Percentiles rank a stretch among this genome's conserved stretches.
Conservation (phyloP, 2,888 invertebrate species). For the Dinocampus coccinellae region DNA sequence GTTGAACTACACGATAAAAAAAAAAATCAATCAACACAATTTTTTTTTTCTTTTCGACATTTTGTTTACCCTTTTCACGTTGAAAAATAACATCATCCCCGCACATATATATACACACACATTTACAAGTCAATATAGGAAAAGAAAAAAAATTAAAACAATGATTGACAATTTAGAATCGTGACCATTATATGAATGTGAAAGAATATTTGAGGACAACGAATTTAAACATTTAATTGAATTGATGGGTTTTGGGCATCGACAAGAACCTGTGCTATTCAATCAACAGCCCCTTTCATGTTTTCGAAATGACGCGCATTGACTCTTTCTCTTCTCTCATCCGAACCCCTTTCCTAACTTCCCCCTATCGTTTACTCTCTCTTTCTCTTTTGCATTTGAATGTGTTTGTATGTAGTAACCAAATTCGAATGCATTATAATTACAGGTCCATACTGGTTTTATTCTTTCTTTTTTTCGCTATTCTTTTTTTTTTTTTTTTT, state of each 20-base stretch:
- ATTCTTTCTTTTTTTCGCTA: no score
- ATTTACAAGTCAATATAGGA: not conserved
- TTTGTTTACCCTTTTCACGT: not conserved
- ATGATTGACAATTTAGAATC: not conserved
- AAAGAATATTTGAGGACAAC: constrained; percentile 12
- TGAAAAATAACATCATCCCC: not conserved
- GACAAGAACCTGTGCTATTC: constrained; percentile 27
- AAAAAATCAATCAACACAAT: not conserved
- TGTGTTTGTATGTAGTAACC: not conserved
- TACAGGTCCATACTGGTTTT: not conserved
- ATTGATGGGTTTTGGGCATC: constrained; percentile 20
- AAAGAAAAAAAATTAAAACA: not conserved
- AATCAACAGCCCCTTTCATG: constrained; percentile 37
- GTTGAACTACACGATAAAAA: not conserved
- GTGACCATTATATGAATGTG: not conserved
- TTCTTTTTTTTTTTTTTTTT: no score
- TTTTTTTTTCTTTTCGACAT: not conserved
- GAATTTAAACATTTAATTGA: constrained; percentile 33
- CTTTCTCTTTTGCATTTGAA: not conserved
- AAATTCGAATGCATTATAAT: not conserved
- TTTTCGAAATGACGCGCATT: constrained; percentile 5
- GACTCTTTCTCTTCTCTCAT: not conserved
- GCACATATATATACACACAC: not conserved
- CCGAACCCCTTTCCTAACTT: not conserved
- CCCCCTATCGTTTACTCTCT: not conserved